These are phyloP conservation scores for Oscheius sp. DNA, from an alignment of 1,140 invertebrate species.

Conservation along the genomic window DNA sequence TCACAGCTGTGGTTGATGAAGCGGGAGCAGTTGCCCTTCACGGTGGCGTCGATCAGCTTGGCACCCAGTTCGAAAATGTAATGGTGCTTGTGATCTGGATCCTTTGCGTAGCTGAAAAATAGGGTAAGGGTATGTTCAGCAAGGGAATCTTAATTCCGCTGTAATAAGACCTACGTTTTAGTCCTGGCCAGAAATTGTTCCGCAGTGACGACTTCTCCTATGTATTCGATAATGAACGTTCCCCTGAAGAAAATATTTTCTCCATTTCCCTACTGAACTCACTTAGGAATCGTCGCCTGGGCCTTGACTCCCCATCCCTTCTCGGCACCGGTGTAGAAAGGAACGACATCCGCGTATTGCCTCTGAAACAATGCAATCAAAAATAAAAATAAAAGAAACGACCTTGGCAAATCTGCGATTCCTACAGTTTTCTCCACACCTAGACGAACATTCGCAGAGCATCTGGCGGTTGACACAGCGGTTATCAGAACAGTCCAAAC, in stretches of 20 bases:
- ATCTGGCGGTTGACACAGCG: slow-evolving; percentile 20
- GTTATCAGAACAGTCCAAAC: slow-evolving; percentile 9
- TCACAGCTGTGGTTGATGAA: slow-evolving; percentile 99
- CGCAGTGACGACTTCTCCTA: slow-evolving; percentile 89
- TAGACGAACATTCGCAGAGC: slow-evolving; percentile 15
- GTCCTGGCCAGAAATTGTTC: slow-evolving; percentile 66
- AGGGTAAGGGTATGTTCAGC: slow-evolving; percentile 82
- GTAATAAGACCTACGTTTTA: slow-evolving; percentile 7
- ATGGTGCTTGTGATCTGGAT: slow-evolving; percentile 74
- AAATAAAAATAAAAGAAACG: neutral
- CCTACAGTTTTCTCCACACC: slow-evolving; percentile 5
- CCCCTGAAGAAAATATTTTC: slow-evolving; percentile 68
- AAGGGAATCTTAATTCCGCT: slow-evolving; percentile 11
- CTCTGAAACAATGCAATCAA: slow-evolving; percentile 21
- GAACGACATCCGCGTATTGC: slow-evolving; percentile 34
- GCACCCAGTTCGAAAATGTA: slow-evolving; percentile 23
- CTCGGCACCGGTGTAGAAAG: slow-evolving; percentile 34
- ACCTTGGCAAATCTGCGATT: slow-evolving; percentile 17
- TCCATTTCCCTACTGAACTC: neutral
- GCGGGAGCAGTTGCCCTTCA: slow-evolving; percentile 83
- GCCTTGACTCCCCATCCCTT: slow-evolving; percentile 40
- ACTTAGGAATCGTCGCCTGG: slow-evolving; percentile 32
- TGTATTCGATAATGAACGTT: slow-evolving; percentile 94
- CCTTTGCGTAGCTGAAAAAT: slow-evolving; percentile 64
- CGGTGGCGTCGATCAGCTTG: slow-evolving; percentile 85